These are phyloP conservation scores for Pinna nobilis DNA, from an alignment of 1,140 invertebrate genomes.

Conservation along the genomic window DNA sequence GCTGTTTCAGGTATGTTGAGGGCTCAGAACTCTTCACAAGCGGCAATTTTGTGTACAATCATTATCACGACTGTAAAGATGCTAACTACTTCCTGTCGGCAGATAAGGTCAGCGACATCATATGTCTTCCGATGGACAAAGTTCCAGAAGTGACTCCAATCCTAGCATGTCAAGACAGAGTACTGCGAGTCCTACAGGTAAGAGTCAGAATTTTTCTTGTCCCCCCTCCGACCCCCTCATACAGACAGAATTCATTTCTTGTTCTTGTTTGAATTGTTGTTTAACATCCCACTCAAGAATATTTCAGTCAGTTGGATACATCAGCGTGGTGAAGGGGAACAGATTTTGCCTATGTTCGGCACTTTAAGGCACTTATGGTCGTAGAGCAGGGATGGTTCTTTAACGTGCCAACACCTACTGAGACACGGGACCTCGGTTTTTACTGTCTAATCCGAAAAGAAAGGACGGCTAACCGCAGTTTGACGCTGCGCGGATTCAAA, in stretches of 20 bases:
- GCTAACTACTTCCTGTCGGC: conserved; percentile 86
- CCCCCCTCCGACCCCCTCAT: background rate
- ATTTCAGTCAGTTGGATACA: too few relatives aligned
- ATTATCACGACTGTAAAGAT: conserved; percentile 89
- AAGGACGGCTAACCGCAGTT: too few relatives aligned
- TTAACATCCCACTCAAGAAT: too few relatives aligned
- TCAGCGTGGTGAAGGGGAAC: too few relatives aligned
- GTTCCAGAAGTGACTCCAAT: conserved; percentile 79
- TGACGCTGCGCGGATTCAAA: too few relatives aligned
- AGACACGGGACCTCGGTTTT: too few relatives aligned
- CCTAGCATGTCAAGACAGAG: conserved; percentile 85
- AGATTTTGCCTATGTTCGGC: too few relatives aligned
- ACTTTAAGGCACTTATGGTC: too few relatives aligned
- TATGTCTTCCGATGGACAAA: conserved; percentile 82
- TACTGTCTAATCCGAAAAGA: too few relatives aligned
- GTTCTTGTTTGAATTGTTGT: background rate
- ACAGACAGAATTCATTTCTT: background rate
- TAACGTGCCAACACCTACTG: too few relatives aligned
- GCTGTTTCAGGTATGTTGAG: conserved; percentile 82
- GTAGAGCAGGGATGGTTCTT: too few relatives aligned
- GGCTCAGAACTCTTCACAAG: conserved; percentile 87
- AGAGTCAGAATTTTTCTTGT: conserved; percentile 73
- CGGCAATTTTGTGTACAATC: conserved; percentile 88
- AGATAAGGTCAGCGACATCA: conserved; percentile 87
- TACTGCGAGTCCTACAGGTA: conserved; percentile 81